Evolutionary conservation across 2,797 vertebrate genomes (phyloP).

Genomic region (Molossus molossus): DNA sequence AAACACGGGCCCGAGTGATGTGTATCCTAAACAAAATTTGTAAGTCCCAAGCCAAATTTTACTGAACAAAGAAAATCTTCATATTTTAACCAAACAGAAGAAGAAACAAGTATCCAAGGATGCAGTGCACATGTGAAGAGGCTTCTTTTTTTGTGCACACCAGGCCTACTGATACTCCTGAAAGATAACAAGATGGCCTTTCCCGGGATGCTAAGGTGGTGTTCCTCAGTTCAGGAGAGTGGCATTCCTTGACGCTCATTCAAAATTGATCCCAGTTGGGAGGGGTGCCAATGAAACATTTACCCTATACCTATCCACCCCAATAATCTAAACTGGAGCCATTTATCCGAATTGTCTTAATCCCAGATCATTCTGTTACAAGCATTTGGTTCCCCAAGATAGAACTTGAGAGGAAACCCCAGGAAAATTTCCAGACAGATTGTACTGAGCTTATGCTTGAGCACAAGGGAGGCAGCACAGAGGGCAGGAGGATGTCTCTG

Average conservation of each 20-base stretch:
- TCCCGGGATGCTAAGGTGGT: neutral
- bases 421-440: neutral
- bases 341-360: neutral
- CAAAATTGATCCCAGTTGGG: neutral
- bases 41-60: neutral
- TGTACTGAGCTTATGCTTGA: neutral
- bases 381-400: neutral
- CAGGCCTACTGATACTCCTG: neutral
- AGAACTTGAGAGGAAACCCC: neutral
- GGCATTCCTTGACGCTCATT: neutral
- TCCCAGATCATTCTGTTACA: neutral
- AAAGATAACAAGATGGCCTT: neutral
- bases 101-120: neutral
- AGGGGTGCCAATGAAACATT: neutral
- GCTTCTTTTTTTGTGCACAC: neutral
- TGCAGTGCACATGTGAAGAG: neutral
- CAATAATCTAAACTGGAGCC: neutral
- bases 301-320: neutral
- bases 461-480: neutral
- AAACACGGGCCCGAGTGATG: neutral
- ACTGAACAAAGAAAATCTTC: constrained; percentile 3
- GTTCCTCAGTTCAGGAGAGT: neutral
- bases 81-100: neutral
- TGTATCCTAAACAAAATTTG: constrained; percentile 2
- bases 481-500: neutral